Base-by-base conservation (phyloP, 2,113 vertebrate genomes). In the Trematomus loennbergii region DNA sequence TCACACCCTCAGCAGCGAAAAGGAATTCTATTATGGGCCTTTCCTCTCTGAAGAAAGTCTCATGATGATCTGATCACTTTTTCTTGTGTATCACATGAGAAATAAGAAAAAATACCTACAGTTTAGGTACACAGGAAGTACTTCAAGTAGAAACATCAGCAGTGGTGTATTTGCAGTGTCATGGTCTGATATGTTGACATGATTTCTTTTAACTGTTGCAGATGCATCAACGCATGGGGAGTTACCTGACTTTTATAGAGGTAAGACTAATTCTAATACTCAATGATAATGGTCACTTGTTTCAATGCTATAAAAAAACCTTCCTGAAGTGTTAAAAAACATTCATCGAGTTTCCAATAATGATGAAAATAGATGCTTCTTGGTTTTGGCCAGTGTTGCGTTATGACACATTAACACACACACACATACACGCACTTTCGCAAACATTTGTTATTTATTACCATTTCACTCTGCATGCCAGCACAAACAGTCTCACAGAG, bases 221-320 rank as follows among this genome's bases (percentile, higher is more conserved):
- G 92, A 75, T 82, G 70, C 90, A 61, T 88, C 83, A 7, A n/a
- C 80, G n/a, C 83, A 66, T 18, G 77, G 75, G 69, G 92, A 89
- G 25, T 46, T 67, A 25, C 50, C 72, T 46, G 87, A 89, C 73
- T 87, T 91, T 79, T 93, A 91, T 66, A 68, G 72, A 93, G 94
- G 95, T 95, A 89, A 94, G 91, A 70, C 16, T 33, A 0, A 66
- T 46, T 29, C 4, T 55, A 9, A 16, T 54, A 11, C 18, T 12
- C 13, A 13, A 43, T 59, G 10, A 16, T 59, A 2, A 46, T 46
- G 16, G 2, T 53, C 46, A 17, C 20, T 61, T 17, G 2, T 61
- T 17, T 8, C 25, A 33, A 0, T 20, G 1, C 60, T 1, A 15
- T 11, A 45, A 25, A 6, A 66, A 60, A 15, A 46, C 4, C 11